Evolutionary conservation across 2,797 vertebrate species (phyloP), one percentile per base, ranked within the genome.

Genomic region (Rhabdomys pumilio): DNA sequence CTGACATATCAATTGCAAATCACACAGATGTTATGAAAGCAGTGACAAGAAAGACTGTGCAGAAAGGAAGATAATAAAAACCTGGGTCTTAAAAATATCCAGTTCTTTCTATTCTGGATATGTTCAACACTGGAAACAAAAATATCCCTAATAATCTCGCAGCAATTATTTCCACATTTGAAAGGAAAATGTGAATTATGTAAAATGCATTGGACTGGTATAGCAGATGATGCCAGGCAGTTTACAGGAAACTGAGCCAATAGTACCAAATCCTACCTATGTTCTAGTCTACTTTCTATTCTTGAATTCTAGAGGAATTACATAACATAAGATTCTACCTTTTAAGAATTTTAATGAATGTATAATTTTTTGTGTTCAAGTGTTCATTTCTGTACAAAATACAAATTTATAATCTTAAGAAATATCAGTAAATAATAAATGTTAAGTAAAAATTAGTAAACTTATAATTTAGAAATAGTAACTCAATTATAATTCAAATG

Each of bases 81-180:
- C 8, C 12, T 57, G 31, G 2, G 34, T 1, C 57, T 95, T 95
- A 81, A 93, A 92, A 76, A 79, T 75, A 85, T 75, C 90, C n/a
- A 89, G 77, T 19, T 53, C 34, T 82, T 91, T 41, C 19, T 69
- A 72, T 90, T 86, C 34, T 5, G 79, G 53, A 88, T 20, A 3
- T 50, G 90, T 20, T 96, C 72, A 95, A 53, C 34, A 63, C 1
- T 73, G 13, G 50, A 91, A 93, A 29, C 29, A 93, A 55, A 91
- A 91, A 91, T 84, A 89, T 14, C 73, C 2, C 8, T 93, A 83
- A 86, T 97, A 95, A 94, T 89, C 34, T 90, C 24, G 47, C 44
- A 41, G n/a, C 17, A 94, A 95, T 93, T 95, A 95, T 96, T 90
- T 96, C 29, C 53, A 93, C n/a, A 92, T 86, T 88, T 90, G 20